Evolutionary conservation across 2,888 invertebrate genomes (phyloP).

Genomic region (Drosophila rubida): DNA sequence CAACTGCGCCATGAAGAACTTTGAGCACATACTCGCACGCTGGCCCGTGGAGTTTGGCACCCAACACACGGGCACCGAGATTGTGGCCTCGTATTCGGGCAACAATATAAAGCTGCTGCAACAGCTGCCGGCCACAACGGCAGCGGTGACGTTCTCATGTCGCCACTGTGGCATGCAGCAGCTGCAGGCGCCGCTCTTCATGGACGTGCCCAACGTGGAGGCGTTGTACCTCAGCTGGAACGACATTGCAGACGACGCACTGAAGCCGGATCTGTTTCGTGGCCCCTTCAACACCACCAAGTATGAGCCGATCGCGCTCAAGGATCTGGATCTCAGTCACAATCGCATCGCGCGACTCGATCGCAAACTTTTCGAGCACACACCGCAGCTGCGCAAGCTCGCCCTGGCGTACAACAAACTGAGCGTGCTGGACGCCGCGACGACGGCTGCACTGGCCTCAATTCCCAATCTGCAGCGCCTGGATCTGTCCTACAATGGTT

Average conservation of each 20-base stretch:
- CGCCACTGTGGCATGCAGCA: conserved; percentile 82
- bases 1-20: conserved; percentile 79
- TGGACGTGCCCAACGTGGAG: conserved; percentile 83
- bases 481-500: conserved; percentile 87
- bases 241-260: conserved; percentile 85
- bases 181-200: conserved; percentile 81
- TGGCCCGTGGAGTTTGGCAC: conserved; percentile 83
- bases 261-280: conserved; percentile 88
- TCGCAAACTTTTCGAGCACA: conserved; percentile 88
- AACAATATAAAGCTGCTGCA: conserved; percentile 81
- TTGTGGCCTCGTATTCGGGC: conserved; percentile 82
- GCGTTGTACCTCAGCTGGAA: conserved; percentile 84
- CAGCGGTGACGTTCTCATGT: conserved; percentile 81
- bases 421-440: conserved; percentile 87
- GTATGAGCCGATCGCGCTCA: conserved; percentile 87
- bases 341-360: conserved; percentile 88
- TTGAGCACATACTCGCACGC: conserved; percentile 82
- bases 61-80: conserved; percentile 75
- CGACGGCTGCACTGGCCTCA: conserved; percentile 87
- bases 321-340: conserved; percentile 88
- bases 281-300: conserved; percentile 87
- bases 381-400: conserved; percentile 87
- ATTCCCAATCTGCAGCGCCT: conserved; percentile 86
- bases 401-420: conserved; percentile 88
- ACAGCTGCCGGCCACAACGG: conserved; percentile 83